These are phyloP conservation scores for Callithrix jacchus DNA, from an alignment of 2,113 vertebrate genomes.

Conservation along the genomic window DNA sequence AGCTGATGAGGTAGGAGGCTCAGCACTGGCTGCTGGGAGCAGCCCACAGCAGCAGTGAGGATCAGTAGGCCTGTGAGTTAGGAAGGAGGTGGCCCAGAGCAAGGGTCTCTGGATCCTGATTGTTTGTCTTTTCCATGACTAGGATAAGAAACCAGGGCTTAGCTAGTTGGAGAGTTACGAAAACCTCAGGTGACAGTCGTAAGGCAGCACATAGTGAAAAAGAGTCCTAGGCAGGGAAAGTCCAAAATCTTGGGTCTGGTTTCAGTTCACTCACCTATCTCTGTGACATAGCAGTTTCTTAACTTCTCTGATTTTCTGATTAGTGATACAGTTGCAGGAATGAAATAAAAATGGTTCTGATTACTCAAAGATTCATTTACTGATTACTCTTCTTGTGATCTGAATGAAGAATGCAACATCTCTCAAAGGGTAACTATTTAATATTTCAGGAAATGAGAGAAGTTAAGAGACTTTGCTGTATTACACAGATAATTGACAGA, in stretches of 20 bases:
- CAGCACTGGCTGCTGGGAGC: background rate
- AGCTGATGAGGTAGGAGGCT: background rate
- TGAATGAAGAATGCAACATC: conserved; percentile 53
- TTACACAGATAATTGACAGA: background rate
- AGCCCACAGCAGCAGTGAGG: background rate
- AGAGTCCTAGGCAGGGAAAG: background rate
- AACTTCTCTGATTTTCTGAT: background rate
- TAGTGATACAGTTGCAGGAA: conserved; percentile 76
- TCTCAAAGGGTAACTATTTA: conserved; percentile 67
- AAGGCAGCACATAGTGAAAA: background rate
- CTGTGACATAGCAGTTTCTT: background rate
- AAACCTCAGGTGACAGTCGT: background rate
- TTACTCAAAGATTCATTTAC: conserved; percentile 60
- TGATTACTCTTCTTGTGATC: conserved; percentile 72
- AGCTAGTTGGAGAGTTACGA: background rate
- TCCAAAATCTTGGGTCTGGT: background rate
- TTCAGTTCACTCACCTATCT: background rate
- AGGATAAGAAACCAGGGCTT: background rate
- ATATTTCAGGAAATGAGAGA: conserved; percentile 15
- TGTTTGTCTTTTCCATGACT: background rate
- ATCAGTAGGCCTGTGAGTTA: background rate
- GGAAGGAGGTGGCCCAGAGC: background rate
- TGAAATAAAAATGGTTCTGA: conserved; percentile 79
- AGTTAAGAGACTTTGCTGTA: background rate
- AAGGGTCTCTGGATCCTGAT: background rate